Evolutionary conservation across 2,113 vertebrate genomes (phyloP).

Genomic region (Antechinus stuartii): DNA sequence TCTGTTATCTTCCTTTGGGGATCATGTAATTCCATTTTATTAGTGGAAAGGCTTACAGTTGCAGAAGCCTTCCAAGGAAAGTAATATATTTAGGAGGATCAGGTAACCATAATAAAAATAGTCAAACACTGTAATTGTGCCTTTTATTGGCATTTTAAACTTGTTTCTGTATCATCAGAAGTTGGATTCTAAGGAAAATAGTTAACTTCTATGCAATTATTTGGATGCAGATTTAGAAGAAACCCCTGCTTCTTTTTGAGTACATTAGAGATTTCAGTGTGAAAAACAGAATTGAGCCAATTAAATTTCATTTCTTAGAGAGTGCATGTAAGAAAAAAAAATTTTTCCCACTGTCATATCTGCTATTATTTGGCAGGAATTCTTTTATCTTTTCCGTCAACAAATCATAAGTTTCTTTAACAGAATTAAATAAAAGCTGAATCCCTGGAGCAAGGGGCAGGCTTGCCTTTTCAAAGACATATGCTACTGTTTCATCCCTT

Average conservation of each 20-base stretch:
- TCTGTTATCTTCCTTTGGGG: slow-evolving; percentile 40
- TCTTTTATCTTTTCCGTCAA: slow-evolving; percentile 63
- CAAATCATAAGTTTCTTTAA: slow-evolving; percentile 50
- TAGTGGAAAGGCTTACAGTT: neutral
- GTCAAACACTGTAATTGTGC: neutral
- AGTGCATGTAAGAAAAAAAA: slow-evolving; percentile 4
- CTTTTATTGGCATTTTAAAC: slow-evolving; percentile 11
- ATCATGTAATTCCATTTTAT: neutral
- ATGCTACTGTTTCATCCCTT: slow-evolving; percentile 52
- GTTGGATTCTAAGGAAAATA: slow-evolving; percentile 4
- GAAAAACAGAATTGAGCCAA: slow-evolving; percentile 14
- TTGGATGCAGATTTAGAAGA: neutral
- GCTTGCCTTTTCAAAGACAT: slow-evolving; percentile 54
- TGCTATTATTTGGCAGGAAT: slow-evolving; percentile 41
- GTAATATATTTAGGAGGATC: neutral
- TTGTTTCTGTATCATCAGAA: neutral
- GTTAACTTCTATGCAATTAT: neutral
- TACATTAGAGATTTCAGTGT: neutral
- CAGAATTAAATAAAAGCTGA: slow-evolving; percentile 61
- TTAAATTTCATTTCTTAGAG: slow-evolving; percentile 25
- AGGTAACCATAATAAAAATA: slow-evolving; percentile 17
- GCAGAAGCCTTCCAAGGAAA: slow-evolving; percentile 10
- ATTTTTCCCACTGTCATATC: slow-evolving; percentile 44
- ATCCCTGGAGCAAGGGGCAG: slow-evolving; percentile 58
- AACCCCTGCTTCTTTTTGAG: neutral